These are phyloP conservation scores for Gouania willdenowi DNA, from an alignment of 2,797 vertebrate genomes.

Conservation along the genomic window DNA sequence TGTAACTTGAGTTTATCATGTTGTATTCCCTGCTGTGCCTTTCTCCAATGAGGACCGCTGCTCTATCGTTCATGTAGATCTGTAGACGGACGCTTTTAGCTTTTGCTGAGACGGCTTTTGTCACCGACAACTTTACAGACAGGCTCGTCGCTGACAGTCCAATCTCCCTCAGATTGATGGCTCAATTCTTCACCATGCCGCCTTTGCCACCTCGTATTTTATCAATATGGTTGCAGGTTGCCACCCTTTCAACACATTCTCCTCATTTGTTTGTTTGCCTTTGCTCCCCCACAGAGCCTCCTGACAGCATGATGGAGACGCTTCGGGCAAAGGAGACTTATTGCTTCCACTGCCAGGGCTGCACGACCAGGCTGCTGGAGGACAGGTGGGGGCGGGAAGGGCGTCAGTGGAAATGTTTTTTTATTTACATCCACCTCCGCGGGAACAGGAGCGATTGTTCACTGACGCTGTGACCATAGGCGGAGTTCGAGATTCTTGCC, in stretches of 20 bases:
- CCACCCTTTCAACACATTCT: slow-evolving; percentile 22
- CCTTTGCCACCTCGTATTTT: slow-evolving; percentile 17
- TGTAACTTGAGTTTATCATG: no score
- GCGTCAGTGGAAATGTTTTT: slow-evolving; percentile 19
- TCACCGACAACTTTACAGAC: background rate
- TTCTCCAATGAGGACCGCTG: no score
- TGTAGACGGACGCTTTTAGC: no score
- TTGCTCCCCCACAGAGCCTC: slow-evolving; percentile 65
- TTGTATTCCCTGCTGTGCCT: no score
- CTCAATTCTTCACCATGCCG: slow-evolving; percentile 1
- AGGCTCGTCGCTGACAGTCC: slow-evolving; percentile 27
- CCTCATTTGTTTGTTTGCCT: slow-evolving; percentile 45
- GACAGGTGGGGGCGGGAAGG: slow-evolving; percentile 77
- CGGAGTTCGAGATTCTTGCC: slow-evolving; percentile 16
- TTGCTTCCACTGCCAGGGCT: slow-evolving; percentile 86
- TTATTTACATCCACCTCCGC: slow-evolving; percentile 39
- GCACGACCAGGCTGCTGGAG: slow-evolving; percentile 77
- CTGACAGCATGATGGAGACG: slow-evolving; percentile 66
- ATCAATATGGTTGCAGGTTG: slow-evolving; percentile 35
- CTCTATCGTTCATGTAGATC: no score
- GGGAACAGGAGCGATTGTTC: slow-evolving; percentile 32
- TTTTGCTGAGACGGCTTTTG: background rate
- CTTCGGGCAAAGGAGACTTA: slow-evolving; percentile 74
- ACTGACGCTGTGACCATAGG: slow-evolving; percentile 36
- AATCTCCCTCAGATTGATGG: slow-evolving; percentile 46